phyloP scores from a whole-genome alignment of 2,888 invertebrate species.

The Toxonevra muliebris region DNA sequence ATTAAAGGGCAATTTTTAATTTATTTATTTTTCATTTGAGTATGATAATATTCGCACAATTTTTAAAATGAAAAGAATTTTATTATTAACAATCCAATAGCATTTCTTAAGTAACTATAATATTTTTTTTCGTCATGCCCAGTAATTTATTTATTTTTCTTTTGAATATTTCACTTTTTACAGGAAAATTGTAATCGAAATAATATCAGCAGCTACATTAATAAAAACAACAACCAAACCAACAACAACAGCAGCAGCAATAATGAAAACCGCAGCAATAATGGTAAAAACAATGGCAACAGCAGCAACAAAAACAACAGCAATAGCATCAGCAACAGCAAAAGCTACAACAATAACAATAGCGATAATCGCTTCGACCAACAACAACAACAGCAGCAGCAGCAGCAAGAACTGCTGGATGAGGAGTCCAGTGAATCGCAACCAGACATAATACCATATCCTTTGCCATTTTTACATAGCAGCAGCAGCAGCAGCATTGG shows the following conservation, averaged over 20 bases:
- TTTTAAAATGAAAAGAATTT: no score
- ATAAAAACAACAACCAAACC: constrained; percentile 30
- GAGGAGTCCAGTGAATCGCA: constrained; percentile 51
- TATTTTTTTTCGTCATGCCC: no score
- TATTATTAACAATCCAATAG: no score
- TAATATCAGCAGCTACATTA: constrained; percentile 24
- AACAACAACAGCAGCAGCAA: constrained; percentile 30
- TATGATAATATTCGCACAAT: no score
- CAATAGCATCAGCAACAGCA: constrained; percentile 25
- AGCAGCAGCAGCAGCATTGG: constrained; percentile 33
- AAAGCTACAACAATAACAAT: constrained; percentile 17
- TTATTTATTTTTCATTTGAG: no score
- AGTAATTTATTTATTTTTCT: no score
- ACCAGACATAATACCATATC: constrained; percentile 59
- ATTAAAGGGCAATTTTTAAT: no score
- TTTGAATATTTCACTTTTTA: background rate
- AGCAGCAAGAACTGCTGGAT: constrained; percentile 19
- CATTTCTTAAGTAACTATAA: no score
- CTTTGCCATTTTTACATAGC: constrained; percentile 41
- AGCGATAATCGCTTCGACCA: constrained; percentile 31
- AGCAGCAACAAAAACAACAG: constrained; percentile 26
- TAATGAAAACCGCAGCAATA: constrained; percentile 25
- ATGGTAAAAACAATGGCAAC: constrained; percentile 11
- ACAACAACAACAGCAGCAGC: constrained; percentile 15
- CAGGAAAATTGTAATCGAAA: constrained; percentile 22